These are phyloP conservation scores for Anguilla anguilla DNA, from an alignment of 2,797 vertebrate species.

Conservation along the genomic window DNA sequence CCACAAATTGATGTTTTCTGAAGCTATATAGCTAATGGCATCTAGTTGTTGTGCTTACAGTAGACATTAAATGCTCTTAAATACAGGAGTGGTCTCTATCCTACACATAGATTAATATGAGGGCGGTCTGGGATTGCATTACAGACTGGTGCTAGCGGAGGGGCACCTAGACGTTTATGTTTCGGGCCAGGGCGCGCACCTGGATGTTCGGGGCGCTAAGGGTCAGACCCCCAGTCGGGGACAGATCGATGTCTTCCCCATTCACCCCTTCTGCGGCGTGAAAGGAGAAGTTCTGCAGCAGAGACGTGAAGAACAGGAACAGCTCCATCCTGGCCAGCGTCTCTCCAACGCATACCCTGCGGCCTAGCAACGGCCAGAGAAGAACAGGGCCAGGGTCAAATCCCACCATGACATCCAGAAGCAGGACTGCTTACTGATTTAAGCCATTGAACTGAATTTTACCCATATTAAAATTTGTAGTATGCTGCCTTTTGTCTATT, in stretches of 20 bases:
- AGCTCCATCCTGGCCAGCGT: slow-evolving; percentile 39
- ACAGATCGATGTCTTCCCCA: slow-evolving; percentile 7
- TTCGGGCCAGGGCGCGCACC: neutral
- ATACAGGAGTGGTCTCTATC: neutral
- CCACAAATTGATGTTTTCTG: no score
- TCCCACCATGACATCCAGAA: no score
- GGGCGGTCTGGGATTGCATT: neutral
- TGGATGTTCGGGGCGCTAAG: neutral
- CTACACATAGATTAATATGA: neutral
- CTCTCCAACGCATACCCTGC: slow-evolving; percentile 30
- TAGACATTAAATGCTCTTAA: no score
- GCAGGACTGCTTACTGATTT: no score
- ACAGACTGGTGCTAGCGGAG: neutral
- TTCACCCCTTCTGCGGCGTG: neutral
- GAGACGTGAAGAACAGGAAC: slow-evolving; percentile 31
- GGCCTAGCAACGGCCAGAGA: slow-evolving; percentile 9
- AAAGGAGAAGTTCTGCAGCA: slow-evolving; percentile 21
- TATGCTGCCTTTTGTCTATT: no score
- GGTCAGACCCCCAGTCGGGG: neutral
- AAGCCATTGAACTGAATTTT: no score
- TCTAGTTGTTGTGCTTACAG: no score
- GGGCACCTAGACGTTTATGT: neutral
- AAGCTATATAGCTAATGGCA: no score
- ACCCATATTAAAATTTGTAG: no score
- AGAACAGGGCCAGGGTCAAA: neutral